Evolutionary conservation across 1,140 invertebrate species (phyloP).

Genomic region (Caenorhabditis briggsae): DNA sequence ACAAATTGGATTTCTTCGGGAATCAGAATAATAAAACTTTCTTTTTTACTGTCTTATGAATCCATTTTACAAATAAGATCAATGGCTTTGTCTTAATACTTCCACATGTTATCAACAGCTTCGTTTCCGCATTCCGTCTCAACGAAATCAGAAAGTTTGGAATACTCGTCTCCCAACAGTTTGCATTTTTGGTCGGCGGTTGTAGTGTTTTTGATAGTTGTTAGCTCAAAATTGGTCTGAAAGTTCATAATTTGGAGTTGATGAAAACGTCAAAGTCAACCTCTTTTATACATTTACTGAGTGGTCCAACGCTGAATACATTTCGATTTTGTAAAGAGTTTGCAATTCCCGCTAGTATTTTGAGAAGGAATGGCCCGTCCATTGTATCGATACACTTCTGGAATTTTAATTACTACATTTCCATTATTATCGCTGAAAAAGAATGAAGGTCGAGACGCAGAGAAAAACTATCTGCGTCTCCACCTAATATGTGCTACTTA

Average conservation of each 20-base stretch:
- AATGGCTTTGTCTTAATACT: background rate
- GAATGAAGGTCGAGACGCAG: no score
- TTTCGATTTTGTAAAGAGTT: background rate
- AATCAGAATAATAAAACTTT: background rate
- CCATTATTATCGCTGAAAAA: no score
- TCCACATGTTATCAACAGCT: background rate
- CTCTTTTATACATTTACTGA: slow-evolving; percentile 8
- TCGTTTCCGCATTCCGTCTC: background rate
- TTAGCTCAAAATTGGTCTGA: background rate
- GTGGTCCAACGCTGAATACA: background rate
- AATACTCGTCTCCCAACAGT: background rate
- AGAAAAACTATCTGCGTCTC: no score
- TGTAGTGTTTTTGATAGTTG: slow-evolving; percentile 1
- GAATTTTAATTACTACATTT: no score
- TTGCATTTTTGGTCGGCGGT: background rate
- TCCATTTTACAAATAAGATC: background rate
- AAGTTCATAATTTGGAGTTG: background rate
- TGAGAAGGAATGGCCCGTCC: background rate
- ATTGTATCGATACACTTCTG: background rate
- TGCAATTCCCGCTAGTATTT: background rate
- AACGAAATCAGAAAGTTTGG: background rate
- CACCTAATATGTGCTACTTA: no score
- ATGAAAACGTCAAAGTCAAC: background rate
- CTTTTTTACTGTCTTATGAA: background rate
- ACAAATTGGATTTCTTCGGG: no score